Evolutionary conservation across 1,140 invertebrate genomes (phyloP), one percentile per base, ranked within the genome.

Genomic region (Nasonia vitripennis): DNA sequence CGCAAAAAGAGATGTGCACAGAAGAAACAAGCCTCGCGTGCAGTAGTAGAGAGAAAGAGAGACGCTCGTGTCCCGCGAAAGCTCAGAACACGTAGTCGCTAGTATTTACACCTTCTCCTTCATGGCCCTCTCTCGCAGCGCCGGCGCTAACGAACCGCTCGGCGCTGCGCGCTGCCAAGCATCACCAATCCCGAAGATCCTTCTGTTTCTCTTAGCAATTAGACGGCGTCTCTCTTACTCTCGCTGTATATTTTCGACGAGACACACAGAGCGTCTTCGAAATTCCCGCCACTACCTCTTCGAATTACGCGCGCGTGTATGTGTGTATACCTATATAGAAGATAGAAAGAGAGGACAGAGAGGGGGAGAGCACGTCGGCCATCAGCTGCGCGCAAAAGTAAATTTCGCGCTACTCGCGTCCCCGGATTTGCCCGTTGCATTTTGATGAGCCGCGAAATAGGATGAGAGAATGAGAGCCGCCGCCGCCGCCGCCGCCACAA

Each of bases 181-280:
- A 73, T 73, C 41, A 41, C 17, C 83, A 74, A 80, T 67, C 67
- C 41, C 70, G n/a, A 41, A 74, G 75, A 83, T 86, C 85, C 81
- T 78, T 83, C 78, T 86, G 85, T 86, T 86, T 83, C 85, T 83
- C 85, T 86, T 86, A 83, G 74, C 81, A 86, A 86, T 86, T 83
- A 86, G 85, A 12, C 17, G 14, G 7, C 37, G n/a, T 68, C 78
- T 14, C 48, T 71, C 67, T 71, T n/a, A 12, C 23, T 71, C 67
- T 70, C 31, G 14, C 55, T 37, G 34, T 77, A 48, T 71, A 37
- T 70, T 62, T 34, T 80, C 55, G 1, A 62, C 55, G 37, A 45
- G 11, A 77, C 34, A 77, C 37, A 41, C 5, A 34, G 34, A 77
- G 20, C 37, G 2, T 37, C 48, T 83, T 73, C 51, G 45, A 70